phyloP scores from a whole-genome alignment of 2,113 vertebrate genomes.

The Neotragus moschatus region DNA sequence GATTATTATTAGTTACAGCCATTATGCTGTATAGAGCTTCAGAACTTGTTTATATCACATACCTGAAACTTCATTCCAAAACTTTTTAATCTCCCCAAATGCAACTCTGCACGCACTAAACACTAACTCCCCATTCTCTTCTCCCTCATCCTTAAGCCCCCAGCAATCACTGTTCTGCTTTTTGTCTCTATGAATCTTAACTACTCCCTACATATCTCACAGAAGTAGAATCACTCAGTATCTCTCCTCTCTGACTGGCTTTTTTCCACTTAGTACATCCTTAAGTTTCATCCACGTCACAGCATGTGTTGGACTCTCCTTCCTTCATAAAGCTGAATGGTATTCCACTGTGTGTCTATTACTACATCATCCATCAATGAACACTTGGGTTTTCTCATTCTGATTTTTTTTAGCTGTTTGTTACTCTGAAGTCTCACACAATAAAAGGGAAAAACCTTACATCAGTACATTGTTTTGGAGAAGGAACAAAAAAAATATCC shows the following conservation, averaged over 20 bases:
- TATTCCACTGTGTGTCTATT: not conserved
- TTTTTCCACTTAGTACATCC: not conserved
- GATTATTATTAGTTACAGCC: not conserved
- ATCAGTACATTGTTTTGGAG: not conserved
- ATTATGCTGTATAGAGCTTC: not conserved
- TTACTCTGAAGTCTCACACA: not conserved
- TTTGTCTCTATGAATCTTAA: not conserved
- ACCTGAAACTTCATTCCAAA: not conserved
- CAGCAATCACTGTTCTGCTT: not conserved
- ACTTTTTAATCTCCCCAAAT: not conserved
- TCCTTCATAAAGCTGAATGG: not conserved
- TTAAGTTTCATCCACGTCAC: not conserved
- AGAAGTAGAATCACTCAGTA: not conserved
- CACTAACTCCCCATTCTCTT: not conserved
- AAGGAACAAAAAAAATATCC: not conserved
- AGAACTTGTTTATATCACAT: not conserved
- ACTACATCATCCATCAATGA: not conserved
- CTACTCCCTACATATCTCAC: not conserved
- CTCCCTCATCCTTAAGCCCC: not conserved
- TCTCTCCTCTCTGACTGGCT: not conserved
- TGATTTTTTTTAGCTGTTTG: not conserved
- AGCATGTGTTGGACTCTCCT: not conserved
- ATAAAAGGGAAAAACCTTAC: not conserved
- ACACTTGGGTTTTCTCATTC: not conserved
- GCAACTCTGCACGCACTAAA: not conserved